phyloP scores from a whole-genome alignment of 2,888 invertebrate species.

The Timema podura region DNA sequence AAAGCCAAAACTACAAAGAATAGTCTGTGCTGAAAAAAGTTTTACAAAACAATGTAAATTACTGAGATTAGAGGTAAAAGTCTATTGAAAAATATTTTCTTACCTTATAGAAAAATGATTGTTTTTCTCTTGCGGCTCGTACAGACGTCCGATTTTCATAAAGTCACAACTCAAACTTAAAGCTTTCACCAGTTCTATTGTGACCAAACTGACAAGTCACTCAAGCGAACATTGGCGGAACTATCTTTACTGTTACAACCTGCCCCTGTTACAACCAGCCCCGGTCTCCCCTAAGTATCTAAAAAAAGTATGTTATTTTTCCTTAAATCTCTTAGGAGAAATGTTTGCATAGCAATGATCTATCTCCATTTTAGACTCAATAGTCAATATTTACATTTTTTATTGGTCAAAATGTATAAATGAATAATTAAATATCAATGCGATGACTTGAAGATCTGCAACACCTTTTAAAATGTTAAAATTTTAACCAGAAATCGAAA shows the following conservation, averaged over 20 bases:
- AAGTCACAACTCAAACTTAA: neutral
- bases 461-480: too few relatives aligned
- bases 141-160: neutral
- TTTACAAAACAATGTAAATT: neutral
- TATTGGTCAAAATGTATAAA: too few relatives aligned
- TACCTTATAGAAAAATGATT: neutral
- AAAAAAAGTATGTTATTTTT: too few relatives aligned
- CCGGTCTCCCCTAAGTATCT: too few relatives aligned
- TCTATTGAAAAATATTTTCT: conserved; percentile 1
- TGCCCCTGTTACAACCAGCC: too few relatives aligned
- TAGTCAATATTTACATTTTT: too few relatives aligned
- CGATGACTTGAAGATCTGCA: too few relatives aligned
- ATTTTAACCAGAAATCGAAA: too few relatives aligned
- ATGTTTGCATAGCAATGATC: too few relatives aligned
- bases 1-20: neutral
- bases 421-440: too few relatives aligned
- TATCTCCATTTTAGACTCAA: too few relatives aligned
- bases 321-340: too few relatives aligned
- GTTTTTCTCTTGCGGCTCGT: neutral
- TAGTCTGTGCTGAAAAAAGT: neutral
- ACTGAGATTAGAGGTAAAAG: neutral
- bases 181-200: neutral
- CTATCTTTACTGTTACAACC: neutral
- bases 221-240: neutral
- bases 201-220: conserved; percentile 4